A percentile compares a stretch with the other conserved stretches of the same genome.
Conservation (phyloP, 2,113 vertebrate species). For the Dasyurus viverrinus region DNA sequence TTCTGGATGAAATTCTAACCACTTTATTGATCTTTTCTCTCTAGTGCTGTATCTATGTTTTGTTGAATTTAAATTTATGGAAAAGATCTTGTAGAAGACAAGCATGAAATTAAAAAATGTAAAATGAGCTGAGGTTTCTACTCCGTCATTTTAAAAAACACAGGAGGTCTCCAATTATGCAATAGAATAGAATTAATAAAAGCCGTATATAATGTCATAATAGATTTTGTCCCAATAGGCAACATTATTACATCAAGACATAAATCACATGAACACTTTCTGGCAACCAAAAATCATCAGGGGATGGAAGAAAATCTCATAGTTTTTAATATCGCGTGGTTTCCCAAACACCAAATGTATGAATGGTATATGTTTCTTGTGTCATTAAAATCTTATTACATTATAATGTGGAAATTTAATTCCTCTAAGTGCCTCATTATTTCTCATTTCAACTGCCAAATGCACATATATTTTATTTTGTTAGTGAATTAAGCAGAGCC, state of each 20-base stretch:
- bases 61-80: constrained; percentile 82
- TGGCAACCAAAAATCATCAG: constrained; percentile 64
- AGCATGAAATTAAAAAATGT: constrained; percentile 87
- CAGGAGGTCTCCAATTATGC: constrained; percentile 79
- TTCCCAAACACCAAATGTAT: constrained; percentile 76
- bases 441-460: constrained; percentile 84
- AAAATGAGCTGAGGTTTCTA: constrained; percentile 80
- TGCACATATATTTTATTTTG: constrained; percentile 77
- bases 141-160: constrained; percentile 82
- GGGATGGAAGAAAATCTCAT: constrained; percentile 72
- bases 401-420: constrained; percentile 82
- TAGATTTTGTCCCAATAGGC: constrained; percentile 77
- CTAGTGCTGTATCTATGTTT: constrained; percentile 73
- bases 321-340: constrained; percentile 66
- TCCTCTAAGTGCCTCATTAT: constrained; percentile 83
- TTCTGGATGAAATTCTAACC: constrained; percentile 76
- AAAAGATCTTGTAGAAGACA: constrained; percentile 84
- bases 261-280: constrained; percentile 77
- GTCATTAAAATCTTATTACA: constrained; percentile 85
- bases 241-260: constrained; percentile 76
- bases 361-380: constrained; percentile 79
- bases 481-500: constrained; percentile 77
- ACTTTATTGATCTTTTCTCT: constrained; percentile 77
- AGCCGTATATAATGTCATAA: constrained; percentile 75
- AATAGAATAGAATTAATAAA: constrained; percentile 81